Base-by-base conservation (phyloP, 2,797 vertebrate genomes). In the Enteromius viviparus region DNA sequence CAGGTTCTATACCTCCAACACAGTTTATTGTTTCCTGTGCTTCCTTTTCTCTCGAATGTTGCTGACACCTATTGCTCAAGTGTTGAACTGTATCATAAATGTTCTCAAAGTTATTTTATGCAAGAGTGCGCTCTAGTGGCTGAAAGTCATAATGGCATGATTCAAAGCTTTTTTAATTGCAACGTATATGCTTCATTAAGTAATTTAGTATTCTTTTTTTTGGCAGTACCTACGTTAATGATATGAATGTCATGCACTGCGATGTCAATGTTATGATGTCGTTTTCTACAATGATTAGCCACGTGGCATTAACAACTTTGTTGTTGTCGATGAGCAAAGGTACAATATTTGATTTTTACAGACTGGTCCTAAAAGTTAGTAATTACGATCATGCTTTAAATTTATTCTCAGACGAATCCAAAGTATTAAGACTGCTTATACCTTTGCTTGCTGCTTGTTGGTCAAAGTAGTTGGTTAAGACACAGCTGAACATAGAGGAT, bases 121-220 rank as follows among this genome's bases (percentile, higher is more conserved):
- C n/a, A 75, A 84, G n/a, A 9, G 23, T 51, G 37, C 21, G 8
- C 74, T 64, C 86, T 70, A 49, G 81, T 40, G 84, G 69, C 23
- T 10, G 19, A 6, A 1, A 1, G 0, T n/a, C 12, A 15, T 23
- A 45, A 45, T 15, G 68, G 12, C 6, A 4, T 17, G 23, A 45
- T 40, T 40, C 9, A 40, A 37, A 15, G n/a, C 10, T 62, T 78
- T 66, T 51, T 47, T 19, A 37, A 37, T n/a, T 58, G 9, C 9
- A 40, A 40, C 29, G 3, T 58, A 65, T 6, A 9, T 40, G 19
- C 21, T 68, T 40, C 9, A 40, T 66, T 66, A 19, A 17, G 60
- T 15, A 64, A 6, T 32, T 32, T 6, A 64, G 26, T 26, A 55
- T 62, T 62, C 26, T 29, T 26, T 26, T 10, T 62, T 6, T 34